These are phyloP conservation scores for Schlechtendalia chinensis DNA, from an alignment of 1,140 invertebrate genomes.

Conservation along the genomic window DNA sequence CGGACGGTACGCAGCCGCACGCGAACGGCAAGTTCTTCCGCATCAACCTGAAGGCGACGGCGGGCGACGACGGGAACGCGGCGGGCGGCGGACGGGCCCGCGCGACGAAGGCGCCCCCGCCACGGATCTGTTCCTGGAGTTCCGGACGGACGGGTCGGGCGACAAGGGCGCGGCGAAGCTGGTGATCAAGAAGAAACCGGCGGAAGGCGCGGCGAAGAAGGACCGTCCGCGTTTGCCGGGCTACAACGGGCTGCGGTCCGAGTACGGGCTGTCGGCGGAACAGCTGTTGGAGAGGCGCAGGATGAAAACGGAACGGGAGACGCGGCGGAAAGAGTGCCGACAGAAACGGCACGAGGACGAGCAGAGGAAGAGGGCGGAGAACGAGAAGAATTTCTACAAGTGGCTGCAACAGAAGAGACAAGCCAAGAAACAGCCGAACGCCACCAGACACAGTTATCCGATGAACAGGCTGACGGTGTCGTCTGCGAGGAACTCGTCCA, in stretches of 20 bases:
- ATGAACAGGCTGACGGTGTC: conserved; percentile 40
- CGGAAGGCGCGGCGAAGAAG: not conserved
- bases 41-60: not conserved
- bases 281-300: conserved; percentile 52
- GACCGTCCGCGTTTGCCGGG: conserved; percentile 51
- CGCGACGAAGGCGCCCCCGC: not conserved
- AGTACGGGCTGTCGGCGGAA: conserved; percentile 54
- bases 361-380: conserved; percentile 51
- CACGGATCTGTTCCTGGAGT: conserved; percentile 30
- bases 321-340: conserved; percentile 24
- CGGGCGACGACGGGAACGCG: not conserved
- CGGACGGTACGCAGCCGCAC: not conserved
- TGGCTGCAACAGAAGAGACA: conserved; percentile 53
- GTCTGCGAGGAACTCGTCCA: conserved; percentile 9
- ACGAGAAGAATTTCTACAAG: conserved; percentile 52
- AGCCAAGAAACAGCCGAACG: conserved; percentile 49
- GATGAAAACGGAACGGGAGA: conserved; percentile 5
- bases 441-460: conserved; percentile 49
- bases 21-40: conserved; percentile 16
- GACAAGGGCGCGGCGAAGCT: conserved; percentile 1
- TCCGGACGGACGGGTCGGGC: conserved; percentile 5
- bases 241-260: conserved; percentile 53
- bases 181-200: conserved; percentile 27
- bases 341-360: conserved; percentile 51
- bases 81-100: not conserved